Base-by-base conservation (phyloP, 2,113 vertebrate species). In the Paratilapia polleni region DNA sequence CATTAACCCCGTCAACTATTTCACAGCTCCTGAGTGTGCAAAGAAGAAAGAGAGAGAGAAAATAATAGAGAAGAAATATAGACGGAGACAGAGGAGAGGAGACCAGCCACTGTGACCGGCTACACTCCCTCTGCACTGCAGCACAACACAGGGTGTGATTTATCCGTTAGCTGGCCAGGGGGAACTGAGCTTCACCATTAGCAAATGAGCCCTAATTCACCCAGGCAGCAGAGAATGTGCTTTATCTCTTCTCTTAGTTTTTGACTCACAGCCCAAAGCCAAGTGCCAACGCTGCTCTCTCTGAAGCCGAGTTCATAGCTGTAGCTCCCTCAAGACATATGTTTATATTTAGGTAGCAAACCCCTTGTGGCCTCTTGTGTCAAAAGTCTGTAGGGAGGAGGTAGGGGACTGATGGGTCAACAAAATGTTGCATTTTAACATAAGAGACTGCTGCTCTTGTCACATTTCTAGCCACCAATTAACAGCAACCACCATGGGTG, bases 161-260 rank as follows among this genome's bases (percentile, higher is more conserved):
- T 90, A 93, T 92, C 87, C 60, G 1, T 11, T 43, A 36, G 43
- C 38, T 82, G 59, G 79, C 88, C 24, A 11, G 62, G 20, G 62
- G 22, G 31, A 6, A 0, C 79, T 17, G 24, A 57, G 80, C 38
- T 15, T 56, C 87, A 77, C 80, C 92, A 93, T 93, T 93, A 93
- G 88, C 64, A 94, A 95, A 95, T 91, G 87, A 93, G 93, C 82
- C 87, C 84, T 93, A 91, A 91, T 88, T 92, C 88, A 91, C 75
- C 62, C 43, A 58, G 90, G 80, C 83, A 79, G 78, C 82, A 84
- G 58, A 87, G 78, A 79, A 66, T 68, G 64, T 38, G 24, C 81
- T 77, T 77, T 62, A 68, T 74, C 54, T 24, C 2, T 17, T 73
- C n/a, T 61, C 43, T 77, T n/a, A 19, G 54, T 28, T 84, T n/a